phyloP scores from a whole-genome alignment of 2,797 vertebrate genomes.

The Gymnocypris eckloni region DNA sequence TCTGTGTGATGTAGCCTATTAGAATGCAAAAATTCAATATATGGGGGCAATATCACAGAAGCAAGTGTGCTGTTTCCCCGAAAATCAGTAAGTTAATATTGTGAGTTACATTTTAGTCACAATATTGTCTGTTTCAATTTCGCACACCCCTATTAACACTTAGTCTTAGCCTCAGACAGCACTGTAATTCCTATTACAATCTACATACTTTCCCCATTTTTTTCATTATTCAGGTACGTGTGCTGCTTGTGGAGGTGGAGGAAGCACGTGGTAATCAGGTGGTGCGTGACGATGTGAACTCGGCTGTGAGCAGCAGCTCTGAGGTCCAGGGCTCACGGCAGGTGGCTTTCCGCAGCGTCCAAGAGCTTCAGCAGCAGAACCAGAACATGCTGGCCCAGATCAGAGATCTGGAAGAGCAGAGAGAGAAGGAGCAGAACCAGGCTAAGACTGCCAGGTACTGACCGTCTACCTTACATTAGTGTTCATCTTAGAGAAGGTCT shows the following conservation, averaged over 20 bases:
- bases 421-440: constrained; percentile 82
- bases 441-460: constrained; percentile 84
- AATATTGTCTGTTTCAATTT: neutral
- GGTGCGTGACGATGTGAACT: constrained; percentile 86
- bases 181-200: neutral
- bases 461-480: neutral
- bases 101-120: neutral
- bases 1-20: neutral
- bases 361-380: constrained; percentile 94
- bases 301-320: constrained; percentile 82
- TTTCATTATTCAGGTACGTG: constrained; percentile 79
- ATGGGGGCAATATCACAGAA: neutral
- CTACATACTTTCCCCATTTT: neutral
- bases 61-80: neutral
- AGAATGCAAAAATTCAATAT: neutral
- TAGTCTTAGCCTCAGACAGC: neutral
- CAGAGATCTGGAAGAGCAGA: constrained; percentile 87
- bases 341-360: constrained; percentile 90
- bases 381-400: constrained; percentile 87
- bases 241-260: constrained; percentile 92
- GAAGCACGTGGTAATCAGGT: constrained; percentile 89
- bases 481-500: neutral
- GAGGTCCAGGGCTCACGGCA: constrained; percentile 77
- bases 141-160: neutral
- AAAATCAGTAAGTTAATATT: neutral